phyloP scores from a whole-genome alignment of 1,140 invertebrate species.

The Battus philenor region DNA sequence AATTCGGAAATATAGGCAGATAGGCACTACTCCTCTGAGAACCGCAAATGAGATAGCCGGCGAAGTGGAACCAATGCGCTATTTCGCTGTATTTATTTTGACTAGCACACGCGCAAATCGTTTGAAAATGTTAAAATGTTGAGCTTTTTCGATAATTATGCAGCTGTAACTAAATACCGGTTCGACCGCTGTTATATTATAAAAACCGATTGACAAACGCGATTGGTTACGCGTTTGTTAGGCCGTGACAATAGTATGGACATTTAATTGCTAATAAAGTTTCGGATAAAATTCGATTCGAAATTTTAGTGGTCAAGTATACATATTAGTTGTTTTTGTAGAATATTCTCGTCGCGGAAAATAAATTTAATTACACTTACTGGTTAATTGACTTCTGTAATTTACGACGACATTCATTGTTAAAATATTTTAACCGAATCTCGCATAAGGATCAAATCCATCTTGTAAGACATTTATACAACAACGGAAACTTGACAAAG shows the following conservation, averaged over 20 bases:
- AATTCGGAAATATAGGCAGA: constrained; percentile 67
- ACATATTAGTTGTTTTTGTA: neutral
- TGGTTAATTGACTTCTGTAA: too few relatives aligned
- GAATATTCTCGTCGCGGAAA: too few relatives aligned
- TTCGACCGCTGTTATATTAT: constrained; percentile 4
- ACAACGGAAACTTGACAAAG: too few relatives aligned
- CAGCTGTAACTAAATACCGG: constrained; percentile 6
- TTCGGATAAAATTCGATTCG: constrained; percentile 2
- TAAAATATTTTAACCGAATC: too few relatives aligned
- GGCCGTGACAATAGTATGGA: constrained; percentile 5
- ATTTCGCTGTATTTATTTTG: constrained; percentile 60
- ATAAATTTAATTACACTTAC: too few relatives aligned
- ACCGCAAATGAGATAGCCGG: constrained; percentile 63
- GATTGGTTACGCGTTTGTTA: constrained; percentile 12
- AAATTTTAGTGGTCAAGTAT: neutral
- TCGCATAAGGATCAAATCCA: too few relatives aligned
- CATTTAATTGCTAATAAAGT: constrained; percentile 12
- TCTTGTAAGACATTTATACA: too few relatives aligned
- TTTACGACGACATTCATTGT: too few relatives aligned
- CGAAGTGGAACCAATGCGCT: constrained; percentile 60
- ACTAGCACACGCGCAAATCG: constrained; percentile 22
- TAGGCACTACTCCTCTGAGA: constrained; percentile 54
- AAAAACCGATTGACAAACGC: constrained; percentile 15
- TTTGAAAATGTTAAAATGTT: constrained; percentile 13
- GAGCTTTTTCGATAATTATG: constrained; percentile 17